Evolutionary conservation across 2,113 vertebrate genomes (phyloP).

Genomic region (Gasterosteus aculeatus): DNA sequence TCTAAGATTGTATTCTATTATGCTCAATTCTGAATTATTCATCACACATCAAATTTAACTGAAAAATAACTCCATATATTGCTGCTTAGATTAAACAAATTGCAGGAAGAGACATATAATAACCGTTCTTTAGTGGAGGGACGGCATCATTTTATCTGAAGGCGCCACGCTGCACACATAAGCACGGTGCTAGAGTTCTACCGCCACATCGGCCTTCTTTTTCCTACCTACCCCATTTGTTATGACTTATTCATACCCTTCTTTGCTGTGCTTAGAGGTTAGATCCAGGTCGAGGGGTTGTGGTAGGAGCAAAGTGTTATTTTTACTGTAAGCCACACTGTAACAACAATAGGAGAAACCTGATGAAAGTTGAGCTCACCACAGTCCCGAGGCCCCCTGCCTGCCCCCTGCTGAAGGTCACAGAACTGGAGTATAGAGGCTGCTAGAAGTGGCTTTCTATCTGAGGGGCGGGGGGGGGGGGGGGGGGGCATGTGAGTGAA

Average conservation of each 20-base stretch:
- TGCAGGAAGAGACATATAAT: slow-evolving; percentile 6
- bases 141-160: slow-evolving; percentile 22
- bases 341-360: slow-evolving; percentile 76
- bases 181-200: not conserved
- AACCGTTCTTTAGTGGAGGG: not conserved
- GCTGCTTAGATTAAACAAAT: slow-evolving; percentile 8
- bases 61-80: not conserved
- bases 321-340: slow-evolving; percentile 79
- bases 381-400: slow-evolving; percentile 68
- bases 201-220: slow-evolving; percentile 21
- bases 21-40: not conserved
- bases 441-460: slow-evolving; percentile 42
- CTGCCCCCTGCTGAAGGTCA: slow-evolving; percentile 70
- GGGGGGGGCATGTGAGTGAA: slow-evolving; percentile 3
- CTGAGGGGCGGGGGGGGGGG: not conserved
- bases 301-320: slow-evolving; percentile 76
- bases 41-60: not conserved
- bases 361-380: slow-evolving; percentile 74
- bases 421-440: slow-evolving; percentile 29
- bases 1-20: not conserved
- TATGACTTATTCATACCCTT: slow-evolving; percentile 62
- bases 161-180: slow-evolving; percentile 7
- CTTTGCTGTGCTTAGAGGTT: slow-evolving; percentile 58
- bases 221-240: slow-evolving; percentile 47
- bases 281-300: slow-evolving; percentile 71